Base-by-base conservation (phyloP, 2,888 invertebrate genomes). In the Cancer borealis region DNA sequence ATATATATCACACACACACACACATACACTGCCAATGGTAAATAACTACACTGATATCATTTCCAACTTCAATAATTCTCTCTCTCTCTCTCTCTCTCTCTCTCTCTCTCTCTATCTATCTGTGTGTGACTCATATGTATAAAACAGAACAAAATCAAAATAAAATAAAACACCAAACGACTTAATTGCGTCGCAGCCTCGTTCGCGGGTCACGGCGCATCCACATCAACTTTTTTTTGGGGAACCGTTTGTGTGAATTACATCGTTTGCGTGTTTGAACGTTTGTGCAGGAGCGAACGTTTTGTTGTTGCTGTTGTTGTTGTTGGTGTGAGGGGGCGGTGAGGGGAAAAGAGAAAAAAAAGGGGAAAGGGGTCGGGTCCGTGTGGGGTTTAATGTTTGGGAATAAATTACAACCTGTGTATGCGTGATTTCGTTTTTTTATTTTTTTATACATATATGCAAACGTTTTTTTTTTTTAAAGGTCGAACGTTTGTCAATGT, bases 21-120 rank as follows among this genome's bases (percentile, higher is more conserved):
- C n/a, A n/a, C n/a, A n/a, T n/a, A n/a, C n/a, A n/a, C n/a, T n/a
- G n/a, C n/a, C n/a, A n/a, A n/a, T n/a, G n/a, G n/a, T n/a, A 66
- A 66, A 66, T 66, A 66, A 66, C 66, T 66, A 30, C 30, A 8
- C 26, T 73, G 79, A 79, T 79, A 79, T 79, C 79, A 79, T 79
- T 79, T 26, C 79, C 79, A 79, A 79, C 79, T 79, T 73, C 26
- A 73, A 73, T 73, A n/a, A 73, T 73, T 26, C 26, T 73, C 73
- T 73, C 73, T 73, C 73, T 73, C 73, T 73, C 73, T 73, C 73
- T 73, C 73, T 73, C 73, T 73, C 73, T 73, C 73, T 73, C 73
- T 73, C 73, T 73, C 73, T 73, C 73, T 73, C 79, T 79, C 79
- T 79, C 79, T 79, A 30, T 79, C 79, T 79, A 30, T 79, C 30